These are phyloP conservation scores for Nomada lathburiana DNA, from an alignment of 2,888 invertebrate genomes.

Conservation along the genomic window DNA sequence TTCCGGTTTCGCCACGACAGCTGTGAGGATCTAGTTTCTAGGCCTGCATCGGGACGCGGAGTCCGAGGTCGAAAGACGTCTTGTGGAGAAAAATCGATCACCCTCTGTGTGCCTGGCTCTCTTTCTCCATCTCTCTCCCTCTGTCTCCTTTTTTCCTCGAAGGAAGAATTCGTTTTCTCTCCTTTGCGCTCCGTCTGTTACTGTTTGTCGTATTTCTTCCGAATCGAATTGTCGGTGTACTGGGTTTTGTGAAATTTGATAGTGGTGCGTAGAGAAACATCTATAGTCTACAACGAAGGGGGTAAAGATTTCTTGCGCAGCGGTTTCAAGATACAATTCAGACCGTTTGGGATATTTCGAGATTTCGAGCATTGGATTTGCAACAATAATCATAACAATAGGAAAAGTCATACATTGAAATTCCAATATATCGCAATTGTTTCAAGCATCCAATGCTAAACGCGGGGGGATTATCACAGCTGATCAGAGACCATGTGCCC, in stretches of 20 bases:
- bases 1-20: slow-evolving; percentile 83
- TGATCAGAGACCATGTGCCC: slow-evolving; percentile 31
- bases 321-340: background rate
- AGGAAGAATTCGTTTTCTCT: too few species aligned
- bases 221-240: slow-evolving; percentile 46
- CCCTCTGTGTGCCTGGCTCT: background rate
- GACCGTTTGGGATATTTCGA: background rate
- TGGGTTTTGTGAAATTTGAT: slow-evolving; percentile 41
- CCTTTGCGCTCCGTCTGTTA: background rate
- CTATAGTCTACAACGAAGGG: background rate
- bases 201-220: slow-evolving; percentile 50
- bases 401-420: too few species aligned
- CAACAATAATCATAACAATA: too few species aligned
- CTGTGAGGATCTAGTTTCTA: slow-evolving; percentile 84
- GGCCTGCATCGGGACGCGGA: slow-evolving; percentile 53
- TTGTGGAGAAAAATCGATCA: slow-evolving; percentile 30
- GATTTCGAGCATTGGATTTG: too few species aligned
- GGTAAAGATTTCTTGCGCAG: background rate
- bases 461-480: too few species aligned
- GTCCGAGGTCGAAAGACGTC: slow-evolving; percentile 1
- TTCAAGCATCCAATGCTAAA: too few species aligned
- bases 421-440: too few species aligned
- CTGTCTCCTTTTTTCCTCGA: background rate
- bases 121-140: background rate
- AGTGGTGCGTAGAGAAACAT: background rate